phyloP scores from a whole-genome alignment of 2,113 vertebrate species.

The Pseudorectes ferrugineus region DNA sequence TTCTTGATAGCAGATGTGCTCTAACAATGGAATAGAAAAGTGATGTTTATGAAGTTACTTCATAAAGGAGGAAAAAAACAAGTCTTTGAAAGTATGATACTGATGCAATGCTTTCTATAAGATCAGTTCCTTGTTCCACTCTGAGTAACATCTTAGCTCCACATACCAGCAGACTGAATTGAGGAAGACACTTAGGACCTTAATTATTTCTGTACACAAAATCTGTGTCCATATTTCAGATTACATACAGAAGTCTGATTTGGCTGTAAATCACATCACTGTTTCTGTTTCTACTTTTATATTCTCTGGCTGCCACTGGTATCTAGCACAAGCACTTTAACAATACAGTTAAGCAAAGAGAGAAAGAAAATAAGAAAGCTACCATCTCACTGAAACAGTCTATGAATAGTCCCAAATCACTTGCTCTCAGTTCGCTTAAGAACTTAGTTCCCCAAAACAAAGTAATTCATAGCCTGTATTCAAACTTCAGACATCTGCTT shows the following conservation, averaged over 20 bases:
- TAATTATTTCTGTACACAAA: background rate
- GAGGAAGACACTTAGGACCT: background rate
- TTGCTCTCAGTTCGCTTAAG: background rate
- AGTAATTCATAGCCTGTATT: background rate
- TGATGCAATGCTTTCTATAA: background rate
- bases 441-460: background rate
- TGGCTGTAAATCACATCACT: background rate
- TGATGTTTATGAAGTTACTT: background rate
- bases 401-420: background rate
- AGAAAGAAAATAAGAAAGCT: background rate
- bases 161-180: background rate
- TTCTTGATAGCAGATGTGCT: background rate
- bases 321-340: background rate
- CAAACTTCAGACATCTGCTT: background rate
- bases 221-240: background rate
- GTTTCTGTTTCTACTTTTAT: background rate
- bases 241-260: background rate
- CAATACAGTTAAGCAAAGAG: background rate
- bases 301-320: background rate
- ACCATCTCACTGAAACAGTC: background rate
- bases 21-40: background rate
- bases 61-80: background rate
- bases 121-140: background rate
- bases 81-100: background rate
- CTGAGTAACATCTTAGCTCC: background rate